Conservation (phyloP, 2,888 invertebrate genomes). For the Pollenia labialis region DNA sequence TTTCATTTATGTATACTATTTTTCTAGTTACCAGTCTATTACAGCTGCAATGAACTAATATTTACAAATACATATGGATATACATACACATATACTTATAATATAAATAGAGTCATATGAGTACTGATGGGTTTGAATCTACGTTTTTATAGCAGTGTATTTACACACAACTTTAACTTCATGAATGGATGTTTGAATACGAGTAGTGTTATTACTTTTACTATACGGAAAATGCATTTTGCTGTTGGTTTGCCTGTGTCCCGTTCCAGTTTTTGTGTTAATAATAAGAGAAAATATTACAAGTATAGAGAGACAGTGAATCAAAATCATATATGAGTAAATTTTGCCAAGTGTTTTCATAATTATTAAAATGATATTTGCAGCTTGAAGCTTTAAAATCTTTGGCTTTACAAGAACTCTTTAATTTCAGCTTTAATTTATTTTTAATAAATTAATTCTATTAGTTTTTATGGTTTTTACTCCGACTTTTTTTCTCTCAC, state of each 20-base stretch:
- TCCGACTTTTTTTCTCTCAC: not conserved
- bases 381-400: too few species aligned
- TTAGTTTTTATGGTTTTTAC: not conserved
- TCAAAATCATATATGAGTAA: not conserved
- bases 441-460: too few species aligned
- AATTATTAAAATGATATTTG: too few species aligned
- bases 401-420: too few species aligned
- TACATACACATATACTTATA: too few species aligned
- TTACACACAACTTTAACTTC: not conserved
- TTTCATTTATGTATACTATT: constrained; percentile 5
- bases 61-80: too few species aligned
- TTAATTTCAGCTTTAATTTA: too few species aligned
- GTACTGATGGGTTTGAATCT: not conserved
- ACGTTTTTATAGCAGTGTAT: not conserved
- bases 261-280: not conserved
- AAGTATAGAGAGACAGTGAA: not conserved
- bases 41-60: not conserved
- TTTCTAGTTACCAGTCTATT: constrained; percentile 20
- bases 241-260: constrained; percentile 3
- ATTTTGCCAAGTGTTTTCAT: not conserved
- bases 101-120: not conserved
- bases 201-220: not conserved
- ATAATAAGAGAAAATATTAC: not conserved
- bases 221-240: constrained; percentile 24
- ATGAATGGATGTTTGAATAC: constrained; percentile 13